Base-by-base conservation (phyloP, 2,888 invertebrate species). In the Agrypnus murinus region DNA sequence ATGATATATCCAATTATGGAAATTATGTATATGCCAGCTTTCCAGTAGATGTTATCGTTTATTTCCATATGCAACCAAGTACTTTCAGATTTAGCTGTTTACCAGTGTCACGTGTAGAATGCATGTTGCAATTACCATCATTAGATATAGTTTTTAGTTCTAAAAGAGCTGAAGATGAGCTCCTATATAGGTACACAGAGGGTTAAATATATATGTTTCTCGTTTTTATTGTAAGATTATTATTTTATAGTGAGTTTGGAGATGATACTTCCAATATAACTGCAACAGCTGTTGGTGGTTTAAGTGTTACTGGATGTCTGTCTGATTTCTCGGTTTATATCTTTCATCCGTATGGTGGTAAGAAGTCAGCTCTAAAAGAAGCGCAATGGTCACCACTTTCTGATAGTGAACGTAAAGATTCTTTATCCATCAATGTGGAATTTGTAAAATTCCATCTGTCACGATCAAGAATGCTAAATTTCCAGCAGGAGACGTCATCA, bases 321-420 rank as follows among this genome's bases (percentile, higher is more conserved):
- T 96, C 97, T 0, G 98, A 98, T 86, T 99, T 99, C 87, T 97
- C 97, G 1, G 94, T 99, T 2, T 98, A 97, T 86, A 96, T 99
- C 81, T 99, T 98, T 87, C 99, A 99, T 87, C 99, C 99, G 0
- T 99, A 98, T 83, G 98, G 98, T 6, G 91, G 91, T 4, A 96
- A 96, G 85, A 96, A 96, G 85, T 90, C 93, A 59, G 92, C 93
- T 7, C 78, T 88, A 7, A 93, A 93, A 83, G 93, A 93, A 83
- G 92, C 94, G 0, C 95, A 95, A 83, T 95, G 95, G 91, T 95
- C 95, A 0, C 95, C 95, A 0, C 86, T 95, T 2, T 92, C 94
- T 0, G 96, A 96, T 81, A 93, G 93, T 73, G 97, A 97, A 85
- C 88, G 98, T 58, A 98, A 98, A 84, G 98, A 98, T 87, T 98